Evolutionary conservation across 2,113 vertebrate species (phyloP).

Genomic region (Oenanthe melanoleuca): DNA sequence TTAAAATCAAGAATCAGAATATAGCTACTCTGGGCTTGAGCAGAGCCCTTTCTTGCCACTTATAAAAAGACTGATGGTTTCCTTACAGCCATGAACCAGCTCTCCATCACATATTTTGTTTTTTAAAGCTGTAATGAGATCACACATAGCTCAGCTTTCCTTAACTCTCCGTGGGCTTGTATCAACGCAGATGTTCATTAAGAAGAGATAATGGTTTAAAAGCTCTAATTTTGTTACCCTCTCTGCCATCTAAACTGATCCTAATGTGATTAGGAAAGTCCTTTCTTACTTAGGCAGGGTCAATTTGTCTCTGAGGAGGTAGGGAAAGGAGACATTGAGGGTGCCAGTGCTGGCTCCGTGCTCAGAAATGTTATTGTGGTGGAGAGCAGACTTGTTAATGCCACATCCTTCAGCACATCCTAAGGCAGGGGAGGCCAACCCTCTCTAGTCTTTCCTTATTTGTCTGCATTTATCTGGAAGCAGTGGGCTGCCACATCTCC

Average conservation of each 20-base stretch:
- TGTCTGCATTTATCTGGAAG: constrained; percentile 45
- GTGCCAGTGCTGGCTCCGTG: constrained; percentile 33
- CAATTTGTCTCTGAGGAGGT: constrained; percentile 67
- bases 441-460: constrained; percentile 25
- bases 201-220: constrained; percentile 75
- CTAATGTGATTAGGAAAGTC: constrained; percentile 75
- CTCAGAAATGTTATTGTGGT: constrained; percentile 63
- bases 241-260: constrained; percentile 67
- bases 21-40: neutral
- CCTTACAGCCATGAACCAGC: neutral
- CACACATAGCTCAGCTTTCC: constrained; percentile 34
- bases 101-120: neutral
- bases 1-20: neutral
- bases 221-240: constrained; percentile 76
- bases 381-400: constrained; percentile 39
- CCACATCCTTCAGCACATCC: neutral
- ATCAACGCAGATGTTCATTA: constrained; percentile 55
- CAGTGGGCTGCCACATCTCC: neutral
- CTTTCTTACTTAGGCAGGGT: constrained; percentile 67
- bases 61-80: neutral
- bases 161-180: constrained; percentile 6
- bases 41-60: neutral
- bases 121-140: constrained; percentile 51
- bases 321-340: constrained; percentile 2
- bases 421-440: neutral